Percentiles rank a stretch among this genome's conserved stretches.
Evolutionary conservation across 2,797 vertebrate species (phyloP).

Genomic region (Centropyge bicolor): DNA sequence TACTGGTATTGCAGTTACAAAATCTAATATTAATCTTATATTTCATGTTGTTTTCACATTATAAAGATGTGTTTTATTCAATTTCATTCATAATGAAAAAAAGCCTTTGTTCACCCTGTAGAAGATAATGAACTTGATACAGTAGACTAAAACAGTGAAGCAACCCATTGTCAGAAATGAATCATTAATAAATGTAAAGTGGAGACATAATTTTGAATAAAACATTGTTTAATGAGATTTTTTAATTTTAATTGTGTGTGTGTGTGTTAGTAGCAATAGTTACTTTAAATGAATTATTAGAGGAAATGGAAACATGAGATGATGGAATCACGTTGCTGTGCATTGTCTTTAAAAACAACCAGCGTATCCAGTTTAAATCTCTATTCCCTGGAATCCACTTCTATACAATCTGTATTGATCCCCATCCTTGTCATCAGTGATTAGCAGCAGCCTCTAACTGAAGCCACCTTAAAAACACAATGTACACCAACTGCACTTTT

Average conservation of each 20-base stretch:
- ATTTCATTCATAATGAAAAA: background rate
- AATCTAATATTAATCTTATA: background rate
- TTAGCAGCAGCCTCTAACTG: constrained; percentile 42
- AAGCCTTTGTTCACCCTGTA: background rate
- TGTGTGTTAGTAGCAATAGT: background rate
- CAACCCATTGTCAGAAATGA: too few species aligned
- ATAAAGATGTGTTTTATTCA: background rate
- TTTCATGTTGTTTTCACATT: background rate
- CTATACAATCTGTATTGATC: constrained; percentile 30
- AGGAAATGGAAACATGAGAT: background rate
- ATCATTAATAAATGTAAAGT: too few species aligned
- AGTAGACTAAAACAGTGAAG: too few species aligned
- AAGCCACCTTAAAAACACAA: constrained; percentile 44
- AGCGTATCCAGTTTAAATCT: background rate
- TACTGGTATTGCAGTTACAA: too few species aligned
- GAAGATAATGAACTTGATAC: too few species aligned
- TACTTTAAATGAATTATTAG: too few species aligned
- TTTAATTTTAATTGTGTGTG: background rate
- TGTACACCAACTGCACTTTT: constrained; percentile 12
- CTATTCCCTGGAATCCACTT: background rate
- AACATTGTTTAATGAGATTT: background rate
- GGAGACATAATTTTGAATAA: too few species aligned
- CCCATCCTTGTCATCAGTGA: constrained; percentile 38
- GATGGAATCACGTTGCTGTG: background rate
- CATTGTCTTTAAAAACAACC: background rate